Evolutionary conservation across 2,888 invertebrate species (phyloP), one percentile per base, ranked within the genome.

Genomic region (Eueremaeus valkanovi): DNA sequence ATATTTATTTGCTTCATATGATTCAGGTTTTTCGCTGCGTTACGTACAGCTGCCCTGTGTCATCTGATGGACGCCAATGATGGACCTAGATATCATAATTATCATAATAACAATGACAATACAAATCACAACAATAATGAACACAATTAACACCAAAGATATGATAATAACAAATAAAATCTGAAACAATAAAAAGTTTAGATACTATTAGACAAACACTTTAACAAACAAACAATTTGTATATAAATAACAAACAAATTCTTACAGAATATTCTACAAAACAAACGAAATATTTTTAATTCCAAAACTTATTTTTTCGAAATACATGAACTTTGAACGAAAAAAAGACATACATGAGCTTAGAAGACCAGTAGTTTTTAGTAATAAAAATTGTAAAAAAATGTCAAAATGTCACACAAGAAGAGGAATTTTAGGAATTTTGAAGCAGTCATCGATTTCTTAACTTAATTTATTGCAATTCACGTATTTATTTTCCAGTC

Each of bases 1-100:
- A 24, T 18, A 33, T 36, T 55, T 8, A 6, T 3, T 27, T 6
- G 3, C 13, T 61, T 29, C 3, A 13, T 61, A 9, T 9, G 6
- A 3, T 31, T 66, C 36, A 76, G 78, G 78, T n/a, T 80, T 80
- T 72, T 78, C 78, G 1, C 75, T 80, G 40, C 76, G 79, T 58
- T 80, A 80, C 75, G 79, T 79, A 13, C 80, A 80, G 72, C 68
- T 80, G 58, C 80, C 80, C 16, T 80, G 80, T 73, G 80, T 80
- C 75, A 79, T 80, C 51, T 80, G 78, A 77, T 51, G 11, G n/a
- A 18, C 13, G 3, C 29, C 16, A 31, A 31, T 33, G 16, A 21
- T 24, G n/a, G 21, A 16, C 11, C n/a, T 36, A 36, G 31, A 27
- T 13, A 6, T 61, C 29, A 61, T 61, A 9, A 61, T 27, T 61